Base-by-base conservation (phyloP, 2,888 invertebrate genomes). In the Gisinianus flammeolus region DNA sequence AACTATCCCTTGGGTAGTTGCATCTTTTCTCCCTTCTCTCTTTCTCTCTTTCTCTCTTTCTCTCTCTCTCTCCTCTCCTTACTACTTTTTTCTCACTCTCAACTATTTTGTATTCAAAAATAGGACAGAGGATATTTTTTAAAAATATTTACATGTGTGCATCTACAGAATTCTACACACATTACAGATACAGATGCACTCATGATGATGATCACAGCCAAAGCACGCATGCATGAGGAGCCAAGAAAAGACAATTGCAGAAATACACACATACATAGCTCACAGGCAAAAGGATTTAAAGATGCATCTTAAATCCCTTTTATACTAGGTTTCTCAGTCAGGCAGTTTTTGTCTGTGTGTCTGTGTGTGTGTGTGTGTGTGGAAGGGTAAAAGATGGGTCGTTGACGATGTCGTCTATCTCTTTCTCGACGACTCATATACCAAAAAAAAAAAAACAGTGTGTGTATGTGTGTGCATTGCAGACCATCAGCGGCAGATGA, bases 21-120 rank as follows among this genome's bases (percentile, higher is more conserved):
- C 54, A 52, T 54, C 52, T 70, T 12, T 26, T 35, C 44, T 16
- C 12, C 44, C 2, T 44, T 62, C 22, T 62, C 26, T 62, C 26
- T 26, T 62, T 62, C 26, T 62, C 12, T 62, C 12, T 62, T 5
- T 62, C 54, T 62, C 3, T 62, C 24, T 22, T 35, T 12, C 35
- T 35, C 35, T 8, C 35, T 35, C 5, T 8, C 5, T 35, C 35
- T 35, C 35, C 6, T 35, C 12, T 35, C n/a, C 35, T 35, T 8
- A 35, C 5, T 35, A 44, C 3, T 58, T 58, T 58, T 58, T 26
- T 8, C 3, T 64, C 28, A 24, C 28, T 35, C 54, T 52, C 24
- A 6, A 3, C 62, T 64, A 24, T 62, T 64, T 62, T 72, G 30
- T 58, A 31, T 73, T 73, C 62, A 26, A 64, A 73, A 73, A 62